Conservation (phyloP, 2,888 invertebrate species). For the Calliopum simillimum region DNA sequence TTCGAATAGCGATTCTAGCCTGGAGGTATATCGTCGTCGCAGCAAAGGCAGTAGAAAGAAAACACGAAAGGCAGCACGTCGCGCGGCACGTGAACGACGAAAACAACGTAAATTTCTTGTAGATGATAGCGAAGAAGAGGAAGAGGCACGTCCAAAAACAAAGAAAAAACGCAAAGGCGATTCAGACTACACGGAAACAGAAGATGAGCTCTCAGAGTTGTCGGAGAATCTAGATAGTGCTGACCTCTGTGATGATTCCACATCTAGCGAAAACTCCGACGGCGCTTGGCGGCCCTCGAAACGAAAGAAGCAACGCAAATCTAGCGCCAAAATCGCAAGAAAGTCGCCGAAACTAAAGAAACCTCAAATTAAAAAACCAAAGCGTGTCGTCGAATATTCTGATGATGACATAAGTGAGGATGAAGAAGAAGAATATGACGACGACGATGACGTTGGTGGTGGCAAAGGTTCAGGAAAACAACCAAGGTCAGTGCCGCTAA, state of each 20-base stretch:
- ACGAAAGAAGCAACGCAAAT: conserved; percentile 59
- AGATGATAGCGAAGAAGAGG: conserved; percentile 69
- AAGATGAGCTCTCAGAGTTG: conserved; percentile 62
- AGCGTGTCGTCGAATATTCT: conserved; percentile 57
- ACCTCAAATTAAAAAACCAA: conserved; percentile 54
- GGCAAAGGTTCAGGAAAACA: conserved; percentile 62
- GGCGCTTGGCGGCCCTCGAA: conserved; percentile 65
- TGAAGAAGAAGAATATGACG: conserved; percentile 76
- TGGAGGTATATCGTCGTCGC: conserved; percentile 68
- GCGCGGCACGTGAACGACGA: conserved; percentile 67
- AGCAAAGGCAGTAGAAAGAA: conserved; percentile 68
- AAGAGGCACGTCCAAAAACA: conserved; percentile 66
- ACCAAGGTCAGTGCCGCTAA: conserved; percentile 59
- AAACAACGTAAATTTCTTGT: conserved; percentile 66
- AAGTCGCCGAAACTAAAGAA: conserved; percentile 60
- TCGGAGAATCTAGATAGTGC: conserved; percentile 66
- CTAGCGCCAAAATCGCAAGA: conserved; percentile 50
- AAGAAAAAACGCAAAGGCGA: conserved; percentile 69
- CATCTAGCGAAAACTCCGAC: conserved; percentile 64
- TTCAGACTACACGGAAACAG: conserved; percentile 73
- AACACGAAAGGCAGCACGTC: conserved; percentile 68
- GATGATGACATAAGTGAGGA: conserved; percentile 64
- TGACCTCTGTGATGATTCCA: conserved; percentile 65
- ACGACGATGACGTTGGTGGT: conserved; percentile 69
- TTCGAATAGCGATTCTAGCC: conserved; percentile 71